Evolutionary conservation across 2,888 invertebrate genomes (phyloP), one percentile per base, ranked within the genome.

Genomic region (Xanthorhoe designata): DNA sequence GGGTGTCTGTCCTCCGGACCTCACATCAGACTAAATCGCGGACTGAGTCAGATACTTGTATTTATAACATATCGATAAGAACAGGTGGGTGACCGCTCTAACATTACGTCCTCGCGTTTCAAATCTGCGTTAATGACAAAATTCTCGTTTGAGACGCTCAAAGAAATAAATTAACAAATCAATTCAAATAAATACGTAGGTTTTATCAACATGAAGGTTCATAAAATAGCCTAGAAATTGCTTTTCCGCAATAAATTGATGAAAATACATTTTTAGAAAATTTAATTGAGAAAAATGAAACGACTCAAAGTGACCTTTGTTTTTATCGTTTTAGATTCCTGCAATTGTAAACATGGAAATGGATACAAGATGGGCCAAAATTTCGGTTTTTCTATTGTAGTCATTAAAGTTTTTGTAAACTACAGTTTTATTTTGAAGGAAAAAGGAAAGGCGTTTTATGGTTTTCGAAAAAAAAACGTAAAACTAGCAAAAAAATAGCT

Each of bases 31-130:
- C 55, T 56, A 29, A 62, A 18, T 50, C n/a, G 42, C 19, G 13
- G 19, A 13, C 9, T 17, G 24, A 3, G 5, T 13, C n/a, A 1
- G 49, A 15, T 29, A 55, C 61, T 50, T 56, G 50, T 51, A 56
- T 62, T 50, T 62, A 62, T 56, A 56, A 62, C 50, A 42, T 38
- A 32, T 55, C 38, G 42, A 9, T 38, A 35, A 35, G 18, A 18
- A 38, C 47, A 49, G 58, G 49, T 38, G 10, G 32, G 49, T 24
- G 55, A 38, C 55, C 53, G 49, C 49, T 8, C 19, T 15, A 17
- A 32, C 32, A 6, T 54, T n/a, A n/a, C n/a, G n/a, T n/a, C n/a
- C n/a, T n/a, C n/a, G 18, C 15, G 61, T 19, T 6, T 47, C 45
- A 29, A 53, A 54, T 47, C 15, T n/a, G 10, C 45, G 4, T 45